Conservation (phyloP, 2,113 vertebrate species). For the Lanius ludovicianus region DNA sequence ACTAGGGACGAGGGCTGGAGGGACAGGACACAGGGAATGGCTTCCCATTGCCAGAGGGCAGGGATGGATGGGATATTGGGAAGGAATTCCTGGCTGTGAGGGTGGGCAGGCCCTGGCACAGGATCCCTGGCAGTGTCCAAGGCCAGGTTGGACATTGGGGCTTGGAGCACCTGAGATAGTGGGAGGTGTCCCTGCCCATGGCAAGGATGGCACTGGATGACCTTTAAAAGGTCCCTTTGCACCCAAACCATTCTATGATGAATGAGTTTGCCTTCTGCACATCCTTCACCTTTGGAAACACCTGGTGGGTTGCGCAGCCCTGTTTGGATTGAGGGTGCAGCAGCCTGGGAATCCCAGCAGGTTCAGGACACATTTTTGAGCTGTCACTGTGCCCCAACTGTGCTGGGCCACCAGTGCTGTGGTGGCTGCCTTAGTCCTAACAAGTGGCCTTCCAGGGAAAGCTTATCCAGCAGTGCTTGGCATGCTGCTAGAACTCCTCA, state of each 20-base stretch:
- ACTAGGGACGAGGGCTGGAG: neutral
- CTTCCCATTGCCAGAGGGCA: neutral
- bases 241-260: neutral
- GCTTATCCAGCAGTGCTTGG: neutral
- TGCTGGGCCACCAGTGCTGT: neutral
- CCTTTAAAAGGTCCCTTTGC: neutral
- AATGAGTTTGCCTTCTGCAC: neutral
- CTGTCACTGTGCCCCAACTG: neutral
- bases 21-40: neutral
- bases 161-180: neutral
- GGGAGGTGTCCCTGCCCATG: neutral
- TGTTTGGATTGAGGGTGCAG: fast-evolving
- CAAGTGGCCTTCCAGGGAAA: neutral
- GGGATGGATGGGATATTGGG: neutral
- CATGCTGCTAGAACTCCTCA: neutral
- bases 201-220: neutral
- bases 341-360: neutral
- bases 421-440: neutral
- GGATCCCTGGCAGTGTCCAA: neutral
- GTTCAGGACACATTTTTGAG: neutral
- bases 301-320: neutral
- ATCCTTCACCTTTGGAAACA: neutral
- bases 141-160: fast-evolving
- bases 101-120: neutral
- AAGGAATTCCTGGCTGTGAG: fast-evolving